Evolutionary conservation across 2,797 vertebrate genomes (phyloP).

Genomic region (Melanotaenia maccullochi): DNA sequence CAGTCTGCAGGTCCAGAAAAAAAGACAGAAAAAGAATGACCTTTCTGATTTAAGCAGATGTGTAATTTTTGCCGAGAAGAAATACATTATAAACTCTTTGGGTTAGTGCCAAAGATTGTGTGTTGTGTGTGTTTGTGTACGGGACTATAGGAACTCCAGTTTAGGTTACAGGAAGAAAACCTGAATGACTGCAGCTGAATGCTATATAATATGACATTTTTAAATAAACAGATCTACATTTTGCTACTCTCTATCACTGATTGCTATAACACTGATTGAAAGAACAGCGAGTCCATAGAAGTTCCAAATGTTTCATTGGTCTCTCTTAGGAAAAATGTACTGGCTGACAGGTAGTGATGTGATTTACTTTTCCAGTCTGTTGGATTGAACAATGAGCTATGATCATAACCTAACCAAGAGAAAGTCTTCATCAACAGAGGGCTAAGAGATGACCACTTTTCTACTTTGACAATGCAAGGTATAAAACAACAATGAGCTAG

Average conservation of each 20-base stretch:
- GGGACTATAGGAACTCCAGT: conserved; percentile 32
- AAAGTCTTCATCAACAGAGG: conserved; percentile 7
- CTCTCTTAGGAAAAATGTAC: conserved; percentile 29
- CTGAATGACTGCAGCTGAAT: conserved; percentile 36
- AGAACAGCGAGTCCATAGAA: conserved; percentile 19
- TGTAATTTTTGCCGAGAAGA: neutral
- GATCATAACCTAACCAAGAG: neutral
- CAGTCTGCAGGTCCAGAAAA: neutral
- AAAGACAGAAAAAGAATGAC: neutral
- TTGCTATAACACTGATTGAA: conserved; percentile 56
- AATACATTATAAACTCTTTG: conserved; percentile 8
- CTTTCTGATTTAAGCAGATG: conserved; percentile 15
- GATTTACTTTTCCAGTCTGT: conserved; percentile 48
- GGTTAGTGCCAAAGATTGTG: conserved; percentile 11
- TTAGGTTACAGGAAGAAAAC: conserved; percentile 45
- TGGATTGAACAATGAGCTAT: conserved; percentile 19
- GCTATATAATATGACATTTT: conserved; percentile 56
- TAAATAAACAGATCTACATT: conserved; percentile 62
- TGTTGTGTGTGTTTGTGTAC: conserved; percentile 26
- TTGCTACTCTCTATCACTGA: conserved; percentile 48
- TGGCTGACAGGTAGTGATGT: conserved; percentile 43
- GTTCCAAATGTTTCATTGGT: conserved; percentile 55
- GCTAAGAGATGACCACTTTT: neutral
- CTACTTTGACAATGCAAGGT: neutral
- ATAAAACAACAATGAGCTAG: neutral